Conservation (phyloP, 2,113 vertebrate genomes). For the Haemorhous mexicanus region DNA sequence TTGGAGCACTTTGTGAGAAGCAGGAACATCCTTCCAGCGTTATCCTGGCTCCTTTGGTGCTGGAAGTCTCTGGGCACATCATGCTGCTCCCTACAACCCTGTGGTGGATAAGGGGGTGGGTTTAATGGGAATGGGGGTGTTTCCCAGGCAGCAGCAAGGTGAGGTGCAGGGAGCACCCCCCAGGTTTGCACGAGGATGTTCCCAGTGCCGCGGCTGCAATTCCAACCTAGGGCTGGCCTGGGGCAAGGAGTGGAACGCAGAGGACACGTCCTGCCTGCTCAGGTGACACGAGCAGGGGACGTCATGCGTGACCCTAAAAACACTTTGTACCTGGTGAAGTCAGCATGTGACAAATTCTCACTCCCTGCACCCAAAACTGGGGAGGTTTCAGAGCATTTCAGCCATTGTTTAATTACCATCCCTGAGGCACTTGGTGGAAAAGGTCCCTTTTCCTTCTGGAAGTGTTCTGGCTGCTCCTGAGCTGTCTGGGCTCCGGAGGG, state of each 20-base stretch:
- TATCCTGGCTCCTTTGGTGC: not conserved
- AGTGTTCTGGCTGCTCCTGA: fast-evolving
- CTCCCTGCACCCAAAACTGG: fast-evolving
- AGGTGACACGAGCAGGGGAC: not conserved
- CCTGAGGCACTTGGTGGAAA: fast-evolving
- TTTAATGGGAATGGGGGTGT: not conserved
- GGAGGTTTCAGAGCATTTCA: not conserved
- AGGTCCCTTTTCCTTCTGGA: not conserved
- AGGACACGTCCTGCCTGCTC: not conserved
- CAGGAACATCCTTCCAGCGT: fast-evolving
- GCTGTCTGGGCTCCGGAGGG: not conserved
- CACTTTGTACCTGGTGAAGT: not conserved
- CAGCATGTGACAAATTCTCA: not conserved
- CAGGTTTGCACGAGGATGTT: not conserved
- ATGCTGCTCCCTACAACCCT: fast-evolving
- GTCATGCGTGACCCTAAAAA: not conserved
- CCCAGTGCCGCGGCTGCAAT: fast-evolving
- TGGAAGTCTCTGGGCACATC: not conserved
- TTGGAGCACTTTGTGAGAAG: not conserved
- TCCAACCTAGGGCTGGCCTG: fast-evolving
- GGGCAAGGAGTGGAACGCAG: fast-evolving
- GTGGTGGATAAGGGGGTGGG: not conserved
- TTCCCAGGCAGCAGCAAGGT: not conserved
- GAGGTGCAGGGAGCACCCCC: not conserved
- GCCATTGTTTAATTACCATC: too few relatives aligned